Conservation (phyloP, 23 tunicate genomes). For the Ciona savignyi region DNA sequence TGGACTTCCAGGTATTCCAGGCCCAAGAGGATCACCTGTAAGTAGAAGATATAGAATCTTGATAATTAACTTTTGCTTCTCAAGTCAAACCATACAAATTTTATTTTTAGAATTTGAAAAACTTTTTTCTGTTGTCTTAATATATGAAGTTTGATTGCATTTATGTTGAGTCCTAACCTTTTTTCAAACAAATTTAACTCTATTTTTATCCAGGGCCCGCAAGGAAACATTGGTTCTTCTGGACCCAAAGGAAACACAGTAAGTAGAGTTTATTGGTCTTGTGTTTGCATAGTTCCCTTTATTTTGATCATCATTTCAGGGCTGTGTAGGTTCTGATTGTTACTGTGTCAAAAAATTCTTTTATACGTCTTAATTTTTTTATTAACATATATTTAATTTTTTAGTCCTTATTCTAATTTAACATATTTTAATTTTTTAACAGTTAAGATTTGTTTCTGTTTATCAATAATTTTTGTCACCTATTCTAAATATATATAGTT, state of each 20-base stretch:
- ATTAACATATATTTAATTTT: neutral
- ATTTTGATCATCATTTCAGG: neutral
- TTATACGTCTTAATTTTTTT: neutral
- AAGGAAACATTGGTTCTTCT: slow-evolving; percentile 90
- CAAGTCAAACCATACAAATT: too few relatives aligned
- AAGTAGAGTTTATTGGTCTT: slow-evolving; percentile 75
- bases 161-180: neutral
- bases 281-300: neutral
- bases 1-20: slow-evolving; percentile 83
- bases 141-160: neutral
- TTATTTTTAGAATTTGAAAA: too few relatives aligned
- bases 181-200: too few relatives aligned
- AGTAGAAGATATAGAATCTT: too few relatives aligned
- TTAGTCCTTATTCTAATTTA: neutral
- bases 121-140: neutral
- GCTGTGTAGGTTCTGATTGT: neutral
- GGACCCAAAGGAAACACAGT: slow-evolving; percentile 98
- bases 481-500: too few relatives aligned
- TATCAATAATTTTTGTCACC: too few relatives aligned
- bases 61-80: too few relatives aligned
- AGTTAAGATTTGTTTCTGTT: too few relatives aligned
- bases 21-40: slow-evolving; percentile 86
- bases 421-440: too few relatives aligned
- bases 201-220: slow-evolving; percentile 64
- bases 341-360: neutral